Conservation (phyloP, 2,888 invertebrate genomes). For the Schrankia costaestrigalis region DNA sequence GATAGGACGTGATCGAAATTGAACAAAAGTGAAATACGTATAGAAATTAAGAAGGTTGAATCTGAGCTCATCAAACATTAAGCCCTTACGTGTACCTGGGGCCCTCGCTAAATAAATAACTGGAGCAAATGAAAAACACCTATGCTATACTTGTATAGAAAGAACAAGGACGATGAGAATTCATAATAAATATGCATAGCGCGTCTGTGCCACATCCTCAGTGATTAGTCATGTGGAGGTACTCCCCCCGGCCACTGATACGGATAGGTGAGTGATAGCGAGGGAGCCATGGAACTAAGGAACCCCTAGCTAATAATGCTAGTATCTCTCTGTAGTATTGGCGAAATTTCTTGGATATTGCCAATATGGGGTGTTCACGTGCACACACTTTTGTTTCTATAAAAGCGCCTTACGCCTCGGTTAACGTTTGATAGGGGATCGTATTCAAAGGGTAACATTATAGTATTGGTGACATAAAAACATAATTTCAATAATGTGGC, state of each 20-base stretch:
- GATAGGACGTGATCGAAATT: constrained; percentile 59
- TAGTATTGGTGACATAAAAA: constrained; percentile 17
- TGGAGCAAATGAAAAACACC: constrained; percentile 74
- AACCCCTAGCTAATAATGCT: constrained; percentile 76
- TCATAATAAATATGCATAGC: constrained; percentile 80
- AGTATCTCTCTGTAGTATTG: constrained; percentile 71
- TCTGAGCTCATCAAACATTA: constrained; percentile 76
- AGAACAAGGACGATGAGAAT: constrained; percentile 65
- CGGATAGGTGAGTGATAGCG: constrained; percentile 78
- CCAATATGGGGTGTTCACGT: constrained; percentile 73
- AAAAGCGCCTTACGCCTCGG: constrained; percentile 38
- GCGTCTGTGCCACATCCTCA: constrained; percentile 77
- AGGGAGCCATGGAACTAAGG: constrained; percentile 66
- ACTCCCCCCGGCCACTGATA: constrained; percentile 56
- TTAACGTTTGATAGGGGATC: constrained; percentile 22
- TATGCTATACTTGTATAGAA: constrained; percentile 59
- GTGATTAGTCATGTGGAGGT: constrained; percentile 74
- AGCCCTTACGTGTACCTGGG: constrained; percentile 61
- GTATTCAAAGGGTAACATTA: constrained; percentile 22
- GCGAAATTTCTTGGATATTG: constrained; percentile 76
- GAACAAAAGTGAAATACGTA: constrained; percentile 46
- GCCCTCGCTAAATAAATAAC: constrained; percentile 72
- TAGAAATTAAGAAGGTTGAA: constrained; percentile 67
- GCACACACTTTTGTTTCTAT: constrained; percentile 69
- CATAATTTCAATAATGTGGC: constrained; percentile 6